Conservation (phyloP, 2,888 invertebrate genomes). For the Eupithecia vulgata region DNA sequence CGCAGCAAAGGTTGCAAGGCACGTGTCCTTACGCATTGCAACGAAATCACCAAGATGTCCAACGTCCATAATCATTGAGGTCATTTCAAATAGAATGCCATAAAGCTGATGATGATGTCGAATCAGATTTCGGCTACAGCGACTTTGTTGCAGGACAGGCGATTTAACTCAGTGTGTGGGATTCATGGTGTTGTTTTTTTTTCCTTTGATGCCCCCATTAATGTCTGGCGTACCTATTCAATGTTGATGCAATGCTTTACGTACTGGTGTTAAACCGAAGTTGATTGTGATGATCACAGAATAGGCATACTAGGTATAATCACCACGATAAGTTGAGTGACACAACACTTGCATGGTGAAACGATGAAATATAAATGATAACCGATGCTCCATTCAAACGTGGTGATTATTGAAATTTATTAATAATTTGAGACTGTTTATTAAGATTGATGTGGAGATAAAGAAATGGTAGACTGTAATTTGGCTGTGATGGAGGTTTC, state of each 20-base stretch:
- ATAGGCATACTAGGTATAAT: neutral
- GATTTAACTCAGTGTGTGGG: neutral
- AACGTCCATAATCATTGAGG: constrained; percentile 52
- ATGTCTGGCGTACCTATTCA: neutral
- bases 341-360: neutral
- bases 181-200: neutral
- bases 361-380: neutral
- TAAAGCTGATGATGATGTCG: neutral
- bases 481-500: constrained; percentile 7
- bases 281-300: neutral
- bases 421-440: neutral
- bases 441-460: neutral
- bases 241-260: neutral
- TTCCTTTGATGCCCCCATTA: neutral
- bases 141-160: neutral
- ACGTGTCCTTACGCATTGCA: constrained; percentile 49
- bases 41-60: constrained; percentile 49
- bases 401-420: neutral
- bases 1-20: constrained; percentile 54
- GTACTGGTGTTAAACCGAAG: neutral
- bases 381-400: neutral
- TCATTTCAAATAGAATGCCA: neutral
- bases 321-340: neutral
- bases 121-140: neutral
- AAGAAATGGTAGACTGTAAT: neutral